Base-by-base conservation (phyloP, 92 coral and sea anemone genomes). In the Porites rus region DNA sequence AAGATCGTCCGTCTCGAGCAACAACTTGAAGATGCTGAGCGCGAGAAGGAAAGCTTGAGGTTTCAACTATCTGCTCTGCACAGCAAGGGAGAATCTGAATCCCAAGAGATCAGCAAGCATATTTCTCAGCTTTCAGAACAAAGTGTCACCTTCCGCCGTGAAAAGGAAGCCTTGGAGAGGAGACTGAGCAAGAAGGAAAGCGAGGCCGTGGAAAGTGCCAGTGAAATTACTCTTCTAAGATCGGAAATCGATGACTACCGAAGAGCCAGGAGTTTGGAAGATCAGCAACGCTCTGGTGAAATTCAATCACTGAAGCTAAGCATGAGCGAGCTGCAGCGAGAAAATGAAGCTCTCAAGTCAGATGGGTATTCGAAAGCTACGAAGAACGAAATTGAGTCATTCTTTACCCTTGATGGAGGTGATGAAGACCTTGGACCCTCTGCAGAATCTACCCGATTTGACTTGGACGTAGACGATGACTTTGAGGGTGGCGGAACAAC, bases 41-140 rank as follows among this genome's bases (percentile, higher is more conserved):
- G 94, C 7, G 98, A 88, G 76, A 94, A 93, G 82, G 94, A 93
- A 59, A 80, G 87, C 83, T 90, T 93, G 43, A 88, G 92, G 54
- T 75, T 90, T 4, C 96, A 93, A 90, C 65, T 94, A 38, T 69
- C 82, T 10, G 90, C 90, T 43, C 38, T 85, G 76, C 94, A 89
- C 9, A 86, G 79, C 65, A 94, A 88, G 75, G 93, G 91, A 9
- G 94, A 93, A 58, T 6, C 87, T 8, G 96, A 94, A 9, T 43
- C 84, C 6, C 87, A 86, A 0, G 96, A 91, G 28, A 87, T 94
- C 72, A 81, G 83, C 65, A 87, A 78, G 83, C 98, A 94, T 70
- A 75, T 97, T 71, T 90, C 93, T 38, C 46, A 95, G 72, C 67
- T 89, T 79, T 95, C 94, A 91, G 96, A 88, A 70, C 93, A 89